These are phyloP conservation scores for Tauraco erythrolophus DNA, from an alignment of 2,113 vertebrate species.

Conservation along the genomic window DNA sequence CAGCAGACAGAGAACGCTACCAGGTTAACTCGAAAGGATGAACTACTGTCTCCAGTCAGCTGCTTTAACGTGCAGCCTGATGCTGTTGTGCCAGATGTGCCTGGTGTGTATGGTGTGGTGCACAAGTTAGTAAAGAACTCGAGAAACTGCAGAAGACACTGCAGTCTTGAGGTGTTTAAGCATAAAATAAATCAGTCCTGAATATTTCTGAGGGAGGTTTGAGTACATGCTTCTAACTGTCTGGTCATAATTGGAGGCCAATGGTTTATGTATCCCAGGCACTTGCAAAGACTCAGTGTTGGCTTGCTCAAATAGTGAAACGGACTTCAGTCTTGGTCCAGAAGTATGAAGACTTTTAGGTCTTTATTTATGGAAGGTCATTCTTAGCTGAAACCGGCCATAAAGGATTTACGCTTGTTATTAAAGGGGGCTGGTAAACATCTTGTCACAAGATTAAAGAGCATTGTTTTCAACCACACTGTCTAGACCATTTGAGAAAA, in stretches of 20 bases:
- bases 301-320: neutral
- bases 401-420: neutral
- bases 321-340: neutral
- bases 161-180: neutral
- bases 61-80: neutral
- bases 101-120: no score
- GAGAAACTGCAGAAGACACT: neutral
- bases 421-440: neutral
- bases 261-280: neutral
- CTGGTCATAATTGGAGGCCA: neutral
- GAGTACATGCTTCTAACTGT: neutral
- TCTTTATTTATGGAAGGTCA: slow-evolving; percentile 18
- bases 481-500: neutral
- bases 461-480: neutral
- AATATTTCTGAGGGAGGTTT: neutral
- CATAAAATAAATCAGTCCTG: neutral
- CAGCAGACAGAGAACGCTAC: neutral
- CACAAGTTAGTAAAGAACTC: neutral
- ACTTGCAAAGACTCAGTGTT: neutral
- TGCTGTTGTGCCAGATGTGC: neutral
- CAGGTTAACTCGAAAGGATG: neutral
- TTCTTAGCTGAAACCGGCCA: neutral
- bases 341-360: neutral
- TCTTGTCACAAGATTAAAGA: slow-evolving; percentile 1
- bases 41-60: neutral